Evolutionary conservation across 92 coral and sea anemone species (phyloP), one percentile per base, ranked within the genome.

Genomic region (Heliopora coerulea): DNA sequence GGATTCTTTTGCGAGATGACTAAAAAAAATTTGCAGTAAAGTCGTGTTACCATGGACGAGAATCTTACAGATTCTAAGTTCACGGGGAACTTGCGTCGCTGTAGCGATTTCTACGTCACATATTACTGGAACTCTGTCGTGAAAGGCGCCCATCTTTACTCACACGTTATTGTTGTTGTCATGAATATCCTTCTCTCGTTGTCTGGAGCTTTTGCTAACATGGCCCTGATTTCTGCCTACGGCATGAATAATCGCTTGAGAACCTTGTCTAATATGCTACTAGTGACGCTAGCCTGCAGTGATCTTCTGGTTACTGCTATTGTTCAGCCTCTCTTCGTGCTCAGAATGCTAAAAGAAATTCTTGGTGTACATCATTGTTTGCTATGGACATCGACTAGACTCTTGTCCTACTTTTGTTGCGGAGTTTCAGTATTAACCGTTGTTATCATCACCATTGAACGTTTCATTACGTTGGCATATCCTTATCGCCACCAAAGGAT

Each of bases 381-480:
- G 21, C 33, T 69, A 10, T 69, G 76, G 76, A 33, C 76, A 23
- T 28, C 14, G 12, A 52, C 1, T n/a, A 32, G 76, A 21, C 76
- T 69, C 12, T 1, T 26, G 29, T 15, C 62, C 13, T 69, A 69
- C 25, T 49, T 69, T 35, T 32, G 31, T 27, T n/a, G 25, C 32
- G 76, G 76, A 5, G 49, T 69, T 49, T 69, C 76, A 4, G 8
- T 69, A 18, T 31, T 69, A 8, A 48, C 76, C 15, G 62, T 54
- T 17, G 34, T 48, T 12, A 12, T 69, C 5, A 69, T 69, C 18
- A 50, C 59, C 40, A 7, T 54, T 29, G 76, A 69, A 69, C 76
- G 76, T 8, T 50, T 50, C 76, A 69, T 69, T 7, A 52, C 62
- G 18, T 52, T 69, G 62, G 76, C 76, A 1, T 69, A 30, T 54